These are phyloP conservation scores for Xanthostigma xanthostigma DNA, from an alignment of 2,888 invertebrate genomes.

Conservation along the genomic window DNA sequence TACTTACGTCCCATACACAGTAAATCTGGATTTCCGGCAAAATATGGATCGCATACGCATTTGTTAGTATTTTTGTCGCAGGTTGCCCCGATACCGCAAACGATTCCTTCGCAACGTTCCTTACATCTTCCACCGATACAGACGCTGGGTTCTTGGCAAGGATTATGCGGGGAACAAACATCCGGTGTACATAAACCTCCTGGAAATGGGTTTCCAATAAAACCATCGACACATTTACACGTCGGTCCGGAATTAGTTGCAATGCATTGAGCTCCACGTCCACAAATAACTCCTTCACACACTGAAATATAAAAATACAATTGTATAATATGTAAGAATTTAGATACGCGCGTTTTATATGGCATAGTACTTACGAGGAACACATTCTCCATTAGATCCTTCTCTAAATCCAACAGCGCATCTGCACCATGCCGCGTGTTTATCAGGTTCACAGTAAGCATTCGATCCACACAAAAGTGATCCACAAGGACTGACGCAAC, in stretches of 20 bases:
- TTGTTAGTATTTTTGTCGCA: slow-evolving; percentile 68
- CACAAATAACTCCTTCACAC: slow-evolving; percentile 64
- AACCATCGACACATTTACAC: slow-evolving; percentile 76
- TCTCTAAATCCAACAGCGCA: slow-evolving; percentile 72
- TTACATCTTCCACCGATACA: slow-evolving; percentile 82
- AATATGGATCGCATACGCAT: slow-evolving; percentile 76
- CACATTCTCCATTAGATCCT: slow-evolving; percentile 65
- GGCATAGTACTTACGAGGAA: slow-evolving; percentile 48
- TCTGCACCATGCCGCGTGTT: slow-evolving; percentile 79
- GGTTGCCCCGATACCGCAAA: slow-evolving; percentile 78
- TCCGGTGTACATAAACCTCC: slow-evolving; percentile 74
- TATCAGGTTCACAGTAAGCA: slow-evolving; percentile 75
- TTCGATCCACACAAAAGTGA: slow-evolving; percentile 66
- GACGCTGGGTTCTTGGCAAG: slow-evolving; percentile 63
- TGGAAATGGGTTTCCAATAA: slow-evolving; percentile 80
- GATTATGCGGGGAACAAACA: slow-evolving; percentile 60
- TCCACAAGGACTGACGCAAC: slow-evolving; percentile 69
- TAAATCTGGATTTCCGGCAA: slow-evolving; percentile 77
- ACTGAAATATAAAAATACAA: slow-evolving; percentile 28
- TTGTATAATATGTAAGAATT: slow-evolving; percentile 1
- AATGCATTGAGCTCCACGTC: slow-evolving; percentile 70
- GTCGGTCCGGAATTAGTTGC: slow-evolving; percentile 72
- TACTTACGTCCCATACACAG: slow-evolving; percentile 84
- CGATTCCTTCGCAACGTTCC: slow-evolving; percentile 71
- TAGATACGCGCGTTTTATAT: slow-evolving; percentile 2